Percentiles rank a stretch among this genome's conserved stretches.
These are phyloP conservation scores for Thomomys bottae DNA, from an alignment of 2,113 vertebrate genomes.

Conservation along the genomic window DNA sequence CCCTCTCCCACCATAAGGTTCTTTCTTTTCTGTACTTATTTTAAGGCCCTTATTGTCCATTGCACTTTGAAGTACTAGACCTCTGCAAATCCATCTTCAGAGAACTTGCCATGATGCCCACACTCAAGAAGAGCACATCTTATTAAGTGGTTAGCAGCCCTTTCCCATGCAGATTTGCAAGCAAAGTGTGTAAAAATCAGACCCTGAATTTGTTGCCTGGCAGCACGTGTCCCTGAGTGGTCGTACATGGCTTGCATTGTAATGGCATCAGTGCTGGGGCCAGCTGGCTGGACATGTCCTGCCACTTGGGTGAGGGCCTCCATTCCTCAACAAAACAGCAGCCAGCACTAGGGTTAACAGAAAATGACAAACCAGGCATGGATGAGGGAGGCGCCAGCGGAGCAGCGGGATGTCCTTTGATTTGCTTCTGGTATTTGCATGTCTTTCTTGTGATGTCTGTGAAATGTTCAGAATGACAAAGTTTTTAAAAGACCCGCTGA, in stretches of 20 bases:
- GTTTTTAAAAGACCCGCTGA: slow-evolving; percentile 81
- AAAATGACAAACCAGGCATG: slow-evolving; percentile 76
- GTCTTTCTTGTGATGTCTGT: slow-evolving; percentile 81
- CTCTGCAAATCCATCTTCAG: slow-evolving; percentile 55
- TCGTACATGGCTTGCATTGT: slow-evolving; percentile 47
- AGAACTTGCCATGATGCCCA: slow-evolving; percentile 44
- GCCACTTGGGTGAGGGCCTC: slow-evolving; percentile 55
- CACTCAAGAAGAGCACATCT: slow-evolving; percentile 53
- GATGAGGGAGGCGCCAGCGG: slow-evolving; percentile 71
- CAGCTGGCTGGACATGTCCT: slow-evolving; percentile 67
- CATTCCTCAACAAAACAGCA: slow-evolving; percentile 68
- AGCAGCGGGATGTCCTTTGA: slow-evolving; percentile 74
- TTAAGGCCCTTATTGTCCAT: slow-evolving; percentile 18
- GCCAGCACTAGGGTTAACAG: slow-evolving; percentile 64
- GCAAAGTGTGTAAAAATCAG: slow-evolving; percentile 39
- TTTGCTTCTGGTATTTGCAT: slow-evolving; percentile 81
- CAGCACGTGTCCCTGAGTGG: slow-evolving; percentile 75
- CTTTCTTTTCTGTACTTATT: slow-evolving; percentile 39
- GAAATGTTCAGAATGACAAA: slow-evolving; percentile 81
- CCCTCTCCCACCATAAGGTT: background rate
- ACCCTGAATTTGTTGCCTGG: slow-evolving; percentile 60
- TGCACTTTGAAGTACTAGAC: slow-evolving; percentile 44
- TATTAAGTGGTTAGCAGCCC: slow-evolving; percentile 69
- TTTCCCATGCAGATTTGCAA: slow-evolving; percentile 75
- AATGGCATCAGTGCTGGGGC: slow-evolving; percentile 60